Evolutionary conservation across 2,888 invertebrate species (phyloP).

Genomic region (Salpingus planirostris): DNA sequence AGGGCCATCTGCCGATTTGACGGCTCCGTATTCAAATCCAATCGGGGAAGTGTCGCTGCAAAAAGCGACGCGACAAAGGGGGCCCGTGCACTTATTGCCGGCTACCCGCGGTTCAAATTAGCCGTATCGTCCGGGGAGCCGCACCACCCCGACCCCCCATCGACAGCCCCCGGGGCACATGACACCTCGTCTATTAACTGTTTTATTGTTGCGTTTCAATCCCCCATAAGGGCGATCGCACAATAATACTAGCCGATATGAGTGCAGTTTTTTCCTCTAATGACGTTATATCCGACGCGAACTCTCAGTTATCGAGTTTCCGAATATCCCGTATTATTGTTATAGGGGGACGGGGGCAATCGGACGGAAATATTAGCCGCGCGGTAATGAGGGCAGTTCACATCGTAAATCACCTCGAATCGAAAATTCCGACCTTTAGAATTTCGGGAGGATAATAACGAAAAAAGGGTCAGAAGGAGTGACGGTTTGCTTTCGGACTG

Average conservation of each 20-base stretch:
- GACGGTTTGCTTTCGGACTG: conserved; percentile 7
- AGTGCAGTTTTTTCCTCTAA: no score
- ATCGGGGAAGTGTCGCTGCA: conserved; percentile 34
- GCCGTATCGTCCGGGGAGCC: conserved; percentile 37
- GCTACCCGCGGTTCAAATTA: conserved; percentile 44
- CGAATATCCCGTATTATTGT: conserved; percentile 21
- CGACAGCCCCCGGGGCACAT: conserved; percentile 38
- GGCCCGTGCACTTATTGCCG: conserved; percentile 36
- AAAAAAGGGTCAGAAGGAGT: no score
- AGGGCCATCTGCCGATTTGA: no score
- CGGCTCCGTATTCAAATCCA: conserved; percentile 35
- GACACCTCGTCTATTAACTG: conserved; percentile 45
- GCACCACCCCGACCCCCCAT: conserved; percentile 31
- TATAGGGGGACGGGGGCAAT: no score
- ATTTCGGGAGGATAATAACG: no score
- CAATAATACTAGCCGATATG: no score
- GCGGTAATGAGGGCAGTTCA: no score
- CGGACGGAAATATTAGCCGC: no score
- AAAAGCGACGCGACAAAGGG: conserved; percentile 33
- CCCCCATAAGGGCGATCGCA: conserved; percentile 28
- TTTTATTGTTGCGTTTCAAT: conserved; percentile 44
- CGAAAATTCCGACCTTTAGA: no score
- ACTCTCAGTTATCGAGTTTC: conserved; percentile 29
- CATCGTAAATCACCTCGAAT: no score
- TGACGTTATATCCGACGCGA: conserved; percentile 30